phyloP scores from a whole-genome alignment of 35 echinoderm and acorn worm genomes.

The Patiria miniata region DNA sequence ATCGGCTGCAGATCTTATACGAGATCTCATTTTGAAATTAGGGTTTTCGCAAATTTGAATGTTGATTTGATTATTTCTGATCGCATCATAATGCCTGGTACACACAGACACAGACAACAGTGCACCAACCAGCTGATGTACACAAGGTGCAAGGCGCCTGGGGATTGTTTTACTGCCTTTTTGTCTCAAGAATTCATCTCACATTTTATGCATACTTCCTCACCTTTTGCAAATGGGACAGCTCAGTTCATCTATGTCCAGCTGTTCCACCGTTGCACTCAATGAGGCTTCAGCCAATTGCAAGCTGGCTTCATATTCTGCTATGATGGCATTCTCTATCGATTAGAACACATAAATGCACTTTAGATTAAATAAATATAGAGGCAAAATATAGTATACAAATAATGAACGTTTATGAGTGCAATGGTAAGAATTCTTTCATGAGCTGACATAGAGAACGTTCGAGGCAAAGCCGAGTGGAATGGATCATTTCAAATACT shows the following conservation, averaged over 20 bases:
- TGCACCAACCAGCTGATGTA: no score
- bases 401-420: not conserved
- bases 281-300: slow-evolving; percentile 42
- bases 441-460: no score
- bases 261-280: slow-evolving; percentile 48
- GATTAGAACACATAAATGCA: not conserved
- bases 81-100: no score
- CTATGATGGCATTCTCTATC: slow-evolving; percentile 31
- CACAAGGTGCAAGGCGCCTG: no score
- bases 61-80: no score
- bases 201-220: not conserved
- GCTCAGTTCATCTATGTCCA: slow-evolving; percentile 28
- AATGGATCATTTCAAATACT: no score
- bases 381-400: not conserved
- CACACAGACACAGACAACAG: no score
- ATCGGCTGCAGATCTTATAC: no score
- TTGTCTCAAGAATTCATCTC: not conserved
- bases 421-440: not conserved
- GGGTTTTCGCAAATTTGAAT: no score
- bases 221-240: slow-evolving; percentile 52
- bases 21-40: no score
- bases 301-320: slow-evolving; percentile 49
- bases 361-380: not conserved
- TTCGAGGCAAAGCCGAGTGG: no score
- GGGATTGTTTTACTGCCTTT: no score